A percentile compares a stretch with the other conserved stretches of the same genome.
These are phyloP conservation scores for Struthidea cinerea DNA, from an alignment of 2,113 vertebrate species.

Conservation along the genomic window DNA sequence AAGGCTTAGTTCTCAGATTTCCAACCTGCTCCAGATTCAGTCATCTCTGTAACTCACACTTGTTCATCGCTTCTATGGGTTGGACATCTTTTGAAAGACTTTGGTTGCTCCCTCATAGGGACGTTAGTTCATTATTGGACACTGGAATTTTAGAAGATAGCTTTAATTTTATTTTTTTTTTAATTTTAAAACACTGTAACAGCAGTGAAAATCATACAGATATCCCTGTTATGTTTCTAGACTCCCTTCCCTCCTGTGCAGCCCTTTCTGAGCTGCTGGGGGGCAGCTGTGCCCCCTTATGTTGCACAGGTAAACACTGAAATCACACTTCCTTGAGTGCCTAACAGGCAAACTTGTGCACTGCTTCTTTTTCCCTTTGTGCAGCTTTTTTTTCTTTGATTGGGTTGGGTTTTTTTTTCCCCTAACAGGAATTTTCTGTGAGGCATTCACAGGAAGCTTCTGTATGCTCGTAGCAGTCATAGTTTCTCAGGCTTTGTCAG, in stretches of 20 bases:
- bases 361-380: background rate
- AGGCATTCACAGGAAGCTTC: background rate
- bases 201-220: background rate
- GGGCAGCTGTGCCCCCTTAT: background rate
- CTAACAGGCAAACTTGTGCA: background rate
- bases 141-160: background rate
- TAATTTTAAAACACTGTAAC: background rate
- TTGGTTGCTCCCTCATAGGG: background rate
- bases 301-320: background rate
- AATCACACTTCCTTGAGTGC: background rate
- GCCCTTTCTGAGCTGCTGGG: background rate
- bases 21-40: background rate
- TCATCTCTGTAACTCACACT: background rate
- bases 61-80: background rate
- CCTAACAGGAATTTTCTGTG: background rate
- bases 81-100: background rate
- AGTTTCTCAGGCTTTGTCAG: background rate
- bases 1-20: background rate
- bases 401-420: accelerated
- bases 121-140: background rate
- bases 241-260: background rate
- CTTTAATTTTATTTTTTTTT: background rate
- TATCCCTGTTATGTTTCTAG: background rate
- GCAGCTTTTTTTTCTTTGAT: background rate
- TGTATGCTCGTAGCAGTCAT: background rate